Percentiles rank a stretch among this genome's conserved stretches.
phyloP scores from a whole-genome alignment of 2,113 vertebrate species.

The Oenanthe oenanthe region DNA sequence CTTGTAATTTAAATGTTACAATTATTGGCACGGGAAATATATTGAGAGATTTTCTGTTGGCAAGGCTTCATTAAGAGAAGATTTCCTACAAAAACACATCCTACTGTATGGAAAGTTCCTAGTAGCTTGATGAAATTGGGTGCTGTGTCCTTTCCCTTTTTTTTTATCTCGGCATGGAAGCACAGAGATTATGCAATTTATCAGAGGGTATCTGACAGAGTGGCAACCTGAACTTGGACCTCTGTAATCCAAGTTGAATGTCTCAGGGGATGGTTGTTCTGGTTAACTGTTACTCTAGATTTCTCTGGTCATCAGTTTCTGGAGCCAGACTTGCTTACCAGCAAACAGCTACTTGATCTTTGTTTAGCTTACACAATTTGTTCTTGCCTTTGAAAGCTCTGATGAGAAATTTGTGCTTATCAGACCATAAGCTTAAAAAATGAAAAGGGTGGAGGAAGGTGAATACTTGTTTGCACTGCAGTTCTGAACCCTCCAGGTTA shows the following conservation, averaged over 20 bases:
- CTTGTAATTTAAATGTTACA: background rate
- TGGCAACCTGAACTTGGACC: conserved; percentile 1
- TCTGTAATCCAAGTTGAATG: background rate
- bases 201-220: background rate
- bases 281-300: background rate
- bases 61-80: background rate
- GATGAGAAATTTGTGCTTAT: background rate
- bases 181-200: background rate
- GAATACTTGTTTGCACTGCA: background rate
- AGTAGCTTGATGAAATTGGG: background rate
- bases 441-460: background rate
- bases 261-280: background rate
- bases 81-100: background rate
- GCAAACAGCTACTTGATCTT: background rate
- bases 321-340: background rate
- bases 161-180: background rate
- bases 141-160: background rate
- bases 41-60: background rate
- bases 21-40: background rate
- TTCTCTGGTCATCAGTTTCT: background rate
- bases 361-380: background rate
- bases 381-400: background rate
- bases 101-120: background rate
- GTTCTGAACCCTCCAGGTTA: background rate
- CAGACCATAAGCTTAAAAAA: background rate